phyloP scores from a whole-genome alignment of 2,113 vertebrate species.

The Vimba vimba region DNA sequence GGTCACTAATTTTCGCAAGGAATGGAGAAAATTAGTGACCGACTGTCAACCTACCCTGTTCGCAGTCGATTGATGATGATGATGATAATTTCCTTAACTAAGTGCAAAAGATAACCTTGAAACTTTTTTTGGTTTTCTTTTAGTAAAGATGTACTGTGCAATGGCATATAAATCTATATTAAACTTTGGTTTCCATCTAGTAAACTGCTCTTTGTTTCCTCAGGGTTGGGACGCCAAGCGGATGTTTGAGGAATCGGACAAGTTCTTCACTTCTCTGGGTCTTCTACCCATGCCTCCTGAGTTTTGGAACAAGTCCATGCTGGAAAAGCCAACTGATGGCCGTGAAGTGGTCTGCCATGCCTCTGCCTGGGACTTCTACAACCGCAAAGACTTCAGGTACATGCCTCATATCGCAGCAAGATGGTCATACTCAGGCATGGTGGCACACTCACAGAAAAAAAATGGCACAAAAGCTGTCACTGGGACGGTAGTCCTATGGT shows the following conservation, averaged over 20 bases:
- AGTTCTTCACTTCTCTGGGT: constrained; percentile 90
- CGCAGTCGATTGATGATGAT: no score
- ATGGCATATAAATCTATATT: no score
- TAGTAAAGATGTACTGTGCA: neutral
- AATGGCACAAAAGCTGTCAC: no score
- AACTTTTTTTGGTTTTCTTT: neutral
- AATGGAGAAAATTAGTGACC: no score
- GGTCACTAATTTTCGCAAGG: no score
- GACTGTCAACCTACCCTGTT: no score
- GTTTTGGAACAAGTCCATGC: constrained; percentile 91
- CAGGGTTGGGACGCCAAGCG: constrained; percentile 86
- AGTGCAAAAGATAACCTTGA: no score
- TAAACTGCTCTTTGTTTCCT: neutral
- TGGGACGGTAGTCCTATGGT: no score
- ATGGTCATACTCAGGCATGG: neutral
- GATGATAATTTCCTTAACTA: neutral
- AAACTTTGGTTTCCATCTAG: no score
- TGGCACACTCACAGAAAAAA: no score
- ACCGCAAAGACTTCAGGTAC: constrained; percentile 96
- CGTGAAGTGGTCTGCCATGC: constrained; percentile 95
- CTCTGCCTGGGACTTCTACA: constrained; percentile 98
- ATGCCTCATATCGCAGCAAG: constrained; percentile 71
- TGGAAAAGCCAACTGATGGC: constrained; percentile 85
- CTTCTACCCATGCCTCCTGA: constrained; percentile 85
- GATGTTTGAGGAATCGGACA: constrained; percentile 92